phyloP scores from a whole-genome alignment of 2,113 vertebrate species.

The Sardina pilchardus region DNA sequence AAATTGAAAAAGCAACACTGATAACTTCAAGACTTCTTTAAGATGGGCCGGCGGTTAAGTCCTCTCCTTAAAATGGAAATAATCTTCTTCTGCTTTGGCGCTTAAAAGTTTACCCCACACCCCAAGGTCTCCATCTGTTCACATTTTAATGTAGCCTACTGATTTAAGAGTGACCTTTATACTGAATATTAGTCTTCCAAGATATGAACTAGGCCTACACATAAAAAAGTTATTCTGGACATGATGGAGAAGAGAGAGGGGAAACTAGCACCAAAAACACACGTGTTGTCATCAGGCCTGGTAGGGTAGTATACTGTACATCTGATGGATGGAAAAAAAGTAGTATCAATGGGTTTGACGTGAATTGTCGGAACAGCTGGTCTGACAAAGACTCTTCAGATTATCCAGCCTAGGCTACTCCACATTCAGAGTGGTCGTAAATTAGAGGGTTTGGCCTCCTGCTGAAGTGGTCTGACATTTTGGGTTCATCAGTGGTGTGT shows the following conservation, averaged over 20 bases:
- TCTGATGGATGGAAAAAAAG: background rate
- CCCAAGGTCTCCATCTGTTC: background rate
- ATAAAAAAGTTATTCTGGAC: background rate
- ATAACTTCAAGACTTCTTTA: background rate
- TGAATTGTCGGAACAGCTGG: background rate
- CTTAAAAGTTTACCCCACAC: background rate
- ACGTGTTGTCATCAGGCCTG: background rate
- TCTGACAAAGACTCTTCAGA: background rate
- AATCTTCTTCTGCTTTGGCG: background rate
- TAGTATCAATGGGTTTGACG: no score
- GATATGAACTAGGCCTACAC: no score
- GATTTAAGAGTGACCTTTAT: background rate
- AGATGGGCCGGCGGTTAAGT: background rate
- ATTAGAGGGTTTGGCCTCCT: background rate
- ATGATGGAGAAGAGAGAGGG: no score
- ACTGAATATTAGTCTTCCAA: background rate
- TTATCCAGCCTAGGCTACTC: background rate
- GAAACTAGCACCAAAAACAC: background rate
- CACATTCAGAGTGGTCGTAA: background rate
- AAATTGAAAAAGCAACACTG: background rate
- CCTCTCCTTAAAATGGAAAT: background rate
- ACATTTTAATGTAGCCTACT: background rate
- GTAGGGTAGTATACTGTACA: background rate
- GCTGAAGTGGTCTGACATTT: background rate
- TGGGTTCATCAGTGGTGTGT: slow-evolving; percentile 22